phyloP scores from a whole-genome alignment of 2,113 vertebrate species.

The Patagioenas fasciata region DNA sequence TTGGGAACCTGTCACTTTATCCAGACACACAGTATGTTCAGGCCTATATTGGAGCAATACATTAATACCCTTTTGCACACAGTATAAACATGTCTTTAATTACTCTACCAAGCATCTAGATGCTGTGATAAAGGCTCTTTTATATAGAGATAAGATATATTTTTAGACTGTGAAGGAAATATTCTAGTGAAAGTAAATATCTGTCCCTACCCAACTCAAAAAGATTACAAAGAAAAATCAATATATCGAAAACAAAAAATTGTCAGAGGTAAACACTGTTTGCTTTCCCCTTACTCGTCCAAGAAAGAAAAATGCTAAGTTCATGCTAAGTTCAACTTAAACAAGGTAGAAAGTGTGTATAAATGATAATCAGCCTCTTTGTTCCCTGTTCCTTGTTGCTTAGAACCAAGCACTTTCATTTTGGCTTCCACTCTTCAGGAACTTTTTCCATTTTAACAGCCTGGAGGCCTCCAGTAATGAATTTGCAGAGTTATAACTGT shows the following conservation, averaged over 20 bases:
- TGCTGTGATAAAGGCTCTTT: not conserved
- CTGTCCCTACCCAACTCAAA: not conserved
- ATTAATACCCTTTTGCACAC: not conserved
- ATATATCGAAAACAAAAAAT: not conserved
- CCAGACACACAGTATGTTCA: not conserved
- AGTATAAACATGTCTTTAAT: not conserved
- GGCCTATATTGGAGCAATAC: not conserved
- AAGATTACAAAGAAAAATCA: not conserved
- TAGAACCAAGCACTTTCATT: not conserved
- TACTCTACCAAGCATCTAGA: not conserved
- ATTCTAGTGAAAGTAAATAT: not conserved
- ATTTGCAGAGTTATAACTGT: not conserved
- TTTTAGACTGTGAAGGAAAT: not conserved
- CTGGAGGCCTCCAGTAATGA: not conserved
- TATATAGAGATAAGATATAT: not conserved
- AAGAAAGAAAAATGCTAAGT: not conserved
- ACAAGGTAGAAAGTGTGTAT: not conserved
- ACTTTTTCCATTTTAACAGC: not conserved
- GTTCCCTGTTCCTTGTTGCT: not conserved
- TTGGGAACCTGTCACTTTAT: not conserved
- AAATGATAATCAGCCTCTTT: not conserved
- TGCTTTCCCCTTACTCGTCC: not conserved
- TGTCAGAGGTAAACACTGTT: not conserved
- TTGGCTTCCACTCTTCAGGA: not conserved
- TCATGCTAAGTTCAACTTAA: not conserved